A percentile compares a stretch with the other conserved stretches of the same genome.
phyloP scores from a whole-genome alignment of 2,797 vertebrate species.

The Cuculus canorus region DNA sequence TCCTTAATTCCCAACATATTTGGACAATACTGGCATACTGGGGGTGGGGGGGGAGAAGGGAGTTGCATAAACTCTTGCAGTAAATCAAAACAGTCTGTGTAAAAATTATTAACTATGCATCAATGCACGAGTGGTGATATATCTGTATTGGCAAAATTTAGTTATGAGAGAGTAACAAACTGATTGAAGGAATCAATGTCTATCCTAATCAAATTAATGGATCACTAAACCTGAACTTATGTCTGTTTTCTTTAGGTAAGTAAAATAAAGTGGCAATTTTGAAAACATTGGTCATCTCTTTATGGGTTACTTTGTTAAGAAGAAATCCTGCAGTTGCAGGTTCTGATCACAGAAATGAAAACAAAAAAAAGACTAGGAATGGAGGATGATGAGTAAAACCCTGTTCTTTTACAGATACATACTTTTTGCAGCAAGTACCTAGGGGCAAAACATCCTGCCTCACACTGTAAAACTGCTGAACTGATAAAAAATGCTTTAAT shows the following conservation, averaged over 20 bases:
- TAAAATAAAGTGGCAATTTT: not conserved
- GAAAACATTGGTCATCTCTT: not conserved
- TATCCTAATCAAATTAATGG: not conserved
- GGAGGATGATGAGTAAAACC: not conserved
- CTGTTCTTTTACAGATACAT: not conserved
- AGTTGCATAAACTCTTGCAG: not conserved
- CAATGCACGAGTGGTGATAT: not conserved
- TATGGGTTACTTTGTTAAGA: not conserved
- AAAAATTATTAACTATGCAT: not conserved
- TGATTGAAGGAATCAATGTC: not conserved
- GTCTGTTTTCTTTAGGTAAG: not conserved
- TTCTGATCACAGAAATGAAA: not conserved
- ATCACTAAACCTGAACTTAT: not conserved
- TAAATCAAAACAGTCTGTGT: not conserved
- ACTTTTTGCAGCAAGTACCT: not conserved
- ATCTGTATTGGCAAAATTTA: not conserved
- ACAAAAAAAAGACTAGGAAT: not conserved
- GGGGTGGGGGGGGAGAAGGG: not conserved
- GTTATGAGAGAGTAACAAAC: not conserved
- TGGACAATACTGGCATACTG: not conserved
- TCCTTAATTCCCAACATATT: not conserved
- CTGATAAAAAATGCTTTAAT: not conserved
- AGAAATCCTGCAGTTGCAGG: not conserved
- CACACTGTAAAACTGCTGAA: not conserved
- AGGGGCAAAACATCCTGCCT: not conserved